Evolutionary conservation across 1,140 invertebrate genomes (phyloP).

Genomic region (Nebria ingens): DNA sequence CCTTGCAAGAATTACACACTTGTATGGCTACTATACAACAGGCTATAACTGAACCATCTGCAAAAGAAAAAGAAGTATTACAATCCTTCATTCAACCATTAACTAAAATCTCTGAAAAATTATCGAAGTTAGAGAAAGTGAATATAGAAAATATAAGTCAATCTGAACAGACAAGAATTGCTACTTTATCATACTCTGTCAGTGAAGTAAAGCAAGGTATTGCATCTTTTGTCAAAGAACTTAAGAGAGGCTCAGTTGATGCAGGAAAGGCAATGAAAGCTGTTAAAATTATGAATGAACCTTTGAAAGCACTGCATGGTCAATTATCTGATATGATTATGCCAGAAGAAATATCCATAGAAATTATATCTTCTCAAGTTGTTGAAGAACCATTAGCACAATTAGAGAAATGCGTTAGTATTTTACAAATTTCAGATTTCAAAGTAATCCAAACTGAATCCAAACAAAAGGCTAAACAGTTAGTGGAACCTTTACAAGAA

Average conservation of each 20-base stretch:
- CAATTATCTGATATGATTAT: background rate
- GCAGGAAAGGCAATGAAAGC: background rate
- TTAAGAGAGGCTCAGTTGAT: conserved; percentile 2
- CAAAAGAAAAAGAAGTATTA: background rate
- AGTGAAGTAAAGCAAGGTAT: conserved; percentile 3
- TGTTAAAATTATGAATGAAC: conserved; percentile 6
- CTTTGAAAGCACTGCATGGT: conserved; percentile 11
- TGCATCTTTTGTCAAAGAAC: background rate
- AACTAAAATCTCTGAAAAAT: background rate
- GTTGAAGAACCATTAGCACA: background rate
- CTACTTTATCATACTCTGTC: background rate
- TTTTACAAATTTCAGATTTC: conserved; percentile 3
- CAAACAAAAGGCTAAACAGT: background rate
- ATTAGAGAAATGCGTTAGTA: conserved; percentile 1
- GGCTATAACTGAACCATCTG: background rate
- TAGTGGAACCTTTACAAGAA: background rate
- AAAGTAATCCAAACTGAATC: conserved; percentile 2
- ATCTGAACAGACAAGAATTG: background rate
- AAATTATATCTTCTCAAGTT: background rate
- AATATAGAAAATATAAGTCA: background rate
- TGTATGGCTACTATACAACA: background rate
- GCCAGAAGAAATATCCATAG: background rate
- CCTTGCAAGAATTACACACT: background rate
- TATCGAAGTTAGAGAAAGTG: background rate
- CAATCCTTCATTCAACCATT: background rate